A percentile compares a stretch with the other conserved stretches of the same genome.
Conservation (phyloP, 2,797 vertebrate species). For the Smutsia gigantea region DNA sequence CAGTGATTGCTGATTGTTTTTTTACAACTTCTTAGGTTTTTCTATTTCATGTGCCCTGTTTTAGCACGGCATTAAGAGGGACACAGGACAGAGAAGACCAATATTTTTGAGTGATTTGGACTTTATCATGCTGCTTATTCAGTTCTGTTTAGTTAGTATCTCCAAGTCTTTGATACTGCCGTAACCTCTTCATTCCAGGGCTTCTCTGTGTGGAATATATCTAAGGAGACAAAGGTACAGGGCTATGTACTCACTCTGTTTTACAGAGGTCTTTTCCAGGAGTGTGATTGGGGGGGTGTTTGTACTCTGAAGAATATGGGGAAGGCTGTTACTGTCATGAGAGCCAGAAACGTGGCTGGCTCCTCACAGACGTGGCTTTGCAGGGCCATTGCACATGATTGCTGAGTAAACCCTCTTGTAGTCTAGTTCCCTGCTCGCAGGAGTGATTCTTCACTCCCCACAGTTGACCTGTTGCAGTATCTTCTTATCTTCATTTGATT, state of each 20-base stretch:
- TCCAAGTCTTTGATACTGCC: not conserved
- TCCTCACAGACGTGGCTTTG: not conserved
- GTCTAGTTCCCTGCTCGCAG: not conserved
- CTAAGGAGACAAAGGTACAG: not conserved
- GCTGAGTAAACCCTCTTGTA: not conserved
- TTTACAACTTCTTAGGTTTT: not conserved
- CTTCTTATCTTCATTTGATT: constrained; percentile 26
- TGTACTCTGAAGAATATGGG: not conserved
- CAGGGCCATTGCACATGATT: not conserved
- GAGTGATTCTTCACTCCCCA: not conserved
- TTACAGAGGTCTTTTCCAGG: not conserved
- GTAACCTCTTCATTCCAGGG: not conserved
- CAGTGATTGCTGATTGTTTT: not conserved
- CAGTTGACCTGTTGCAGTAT: not conserved
- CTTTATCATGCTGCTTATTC: not conserved
- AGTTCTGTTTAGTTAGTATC: not conserved
- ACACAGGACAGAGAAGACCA: not conserved
- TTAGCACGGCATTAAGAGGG: not conserved
- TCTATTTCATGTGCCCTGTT: not conserved
- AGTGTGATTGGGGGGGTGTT: not conserved
- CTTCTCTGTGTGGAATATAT: not conserved
- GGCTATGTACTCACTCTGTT: not conserved
- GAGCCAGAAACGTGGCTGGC: not conserved
- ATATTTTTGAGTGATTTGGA: not conserved
- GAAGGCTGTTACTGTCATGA: not conserved